These are phyloP conservation scores for Clepsis dumicolana DNA, from an alignment of 2,888 invertebrate species.

Conservation along the genomic window DNA sequence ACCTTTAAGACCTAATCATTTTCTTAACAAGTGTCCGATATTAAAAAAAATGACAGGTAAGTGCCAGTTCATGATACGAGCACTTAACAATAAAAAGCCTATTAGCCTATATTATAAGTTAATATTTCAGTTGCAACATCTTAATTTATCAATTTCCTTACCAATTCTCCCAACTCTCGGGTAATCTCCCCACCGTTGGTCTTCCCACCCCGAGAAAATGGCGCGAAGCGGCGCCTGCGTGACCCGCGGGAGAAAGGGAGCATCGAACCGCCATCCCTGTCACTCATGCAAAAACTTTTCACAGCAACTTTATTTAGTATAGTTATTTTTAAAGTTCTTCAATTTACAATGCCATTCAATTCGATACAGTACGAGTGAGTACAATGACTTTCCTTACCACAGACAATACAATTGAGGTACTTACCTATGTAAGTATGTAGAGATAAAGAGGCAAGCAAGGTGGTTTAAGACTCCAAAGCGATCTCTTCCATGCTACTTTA, in stretches of 20 bases:
- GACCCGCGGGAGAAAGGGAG: constrained; percentile 52
- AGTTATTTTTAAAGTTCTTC: neutral
- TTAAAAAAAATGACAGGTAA: too few species aligned
- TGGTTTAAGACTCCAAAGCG: too few species aligned
- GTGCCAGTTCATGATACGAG: too few species aligned
- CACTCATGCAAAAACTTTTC: constrained; percentile 13
- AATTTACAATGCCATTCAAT: too few species aligned
- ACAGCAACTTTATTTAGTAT: constrained; percentile 18
- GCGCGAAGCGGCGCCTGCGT: constrained; percentile 81
- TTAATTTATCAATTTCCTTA: neutral
- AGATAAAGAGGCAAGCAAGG: too few species aligned
- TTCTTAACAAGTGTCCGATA: too few species aligned
- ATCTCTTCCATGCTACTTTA: too few species aligned
- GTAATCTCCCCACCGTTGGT: constrained; percentile 52
- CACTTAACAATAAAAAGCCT: too few species aligned
- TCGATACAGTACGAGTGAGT: too few species aligned
- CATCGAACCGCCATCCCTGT: constrained; percentile 3
- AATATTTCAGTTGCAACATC: neutral
- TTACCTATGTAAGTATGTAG: too few species aligned
- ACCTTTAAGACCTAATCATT: too few species aligned
- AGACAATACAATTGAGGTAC: neutral
- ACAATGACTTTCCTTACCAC: neutral
- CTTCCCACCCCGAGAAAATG: constrained; percentile 69
- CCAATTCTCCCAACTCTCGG: constrained; percentile 45
- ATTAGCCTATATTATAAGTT: too few species aligned